These are phyloP conservation scores for Troides aeacus DNA, from an alignment of 2,888 invertebrate species.

Conservation along the genomic window DNA sequence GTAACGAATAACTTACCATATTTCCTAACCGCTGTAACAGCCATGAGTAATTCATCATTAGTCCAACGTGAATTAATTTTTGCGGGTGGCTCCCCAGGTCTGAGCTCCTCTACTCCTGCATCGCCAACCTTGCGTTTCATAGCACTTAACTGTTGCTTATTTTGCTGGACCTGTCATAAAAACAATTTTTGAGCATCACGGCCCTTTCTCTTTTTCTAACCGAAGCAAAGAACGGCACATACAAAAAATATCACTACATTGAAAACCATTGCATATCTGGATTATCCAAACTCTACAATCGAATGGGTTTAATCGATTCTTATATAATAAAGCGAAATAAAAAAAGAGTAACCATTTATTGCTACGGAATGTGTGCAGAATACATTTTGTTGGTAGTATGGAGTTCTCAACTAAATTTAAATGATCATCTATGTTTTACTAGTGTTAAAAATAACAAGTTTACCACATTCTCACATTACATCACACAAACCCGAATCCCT, in stretches of 20 bases:
- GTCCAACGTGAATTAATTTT: constrained; percentile 95
- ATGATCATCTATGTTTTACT: constrained; percentile 26
- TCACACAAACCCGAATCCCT: constrained; percentile 43
- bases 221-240: constrained; percentile 15
- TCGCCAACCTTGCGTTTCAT: constrained; percentile 88
- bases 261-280: constrained; percentile 58
- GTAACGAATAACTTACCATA: constrained; percentile 80
- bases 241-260: not conserved
- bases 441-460: constrained; percentile 22
- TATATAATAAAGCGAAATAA: constrained; percentile 35
- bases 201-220: not conserved
- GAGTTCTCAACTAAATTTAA: constrained; percentile 29
- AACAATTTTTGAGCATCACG: not conserved
- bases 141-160: constrained; percentile 94
- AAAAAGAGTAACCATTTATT: constrained; percentile 36
- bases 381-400: constrained; percentile 49
- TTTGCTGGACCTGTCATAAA: constrained; percentile 90
- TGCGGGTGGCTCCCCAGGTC: constrained; percentile 81
- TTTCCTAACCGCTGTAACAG: constrained; percentile 92
- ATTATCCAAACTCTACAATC: constrained; percentile 68
- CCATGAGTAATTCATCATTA: constrained; percentile 93
- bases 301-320: constrained; percentile 33
- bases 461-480: constrained; percentile 67
- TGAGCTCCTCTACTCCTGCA: constrained; percentile 80
- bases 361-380: constrained; percentile 72